Evolutionary conservation across 2,888 invertebrate species (phyloP).

Genomic region (Leptopterna dolabrata): DNA sequence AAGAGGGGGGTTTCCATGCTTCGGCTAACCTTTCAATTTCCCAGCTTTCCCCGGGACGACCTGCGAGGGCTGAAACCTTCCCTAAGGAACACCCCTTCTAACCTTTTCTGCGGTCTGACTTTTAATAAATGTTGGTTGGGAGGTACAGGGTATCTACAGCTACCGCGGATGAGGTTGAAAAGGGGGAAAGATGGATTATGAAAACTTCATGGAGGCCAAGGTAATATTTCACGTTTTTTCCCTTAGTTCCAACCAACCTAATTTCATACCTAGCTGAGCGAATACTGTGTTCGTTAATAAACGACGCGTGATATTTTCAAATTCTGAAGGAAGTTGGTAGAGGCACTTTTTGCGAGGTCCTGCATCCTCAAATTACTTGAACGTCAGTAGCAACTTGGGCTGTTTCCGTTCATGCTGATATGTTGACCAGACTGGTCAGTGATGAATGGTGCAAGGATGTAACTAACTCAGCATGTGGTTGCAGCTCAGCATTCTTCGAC

Average conservation of each 20-base stretch:
- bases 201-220: not conserved
- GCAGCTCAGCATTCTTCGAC: too few relatives aligned
- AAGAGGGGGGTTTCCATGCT: not conserved
- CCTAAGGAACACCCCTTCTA: not conserved
- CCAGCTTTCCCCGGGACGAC: not conserved
- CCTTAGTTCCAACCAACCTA: not conserved
- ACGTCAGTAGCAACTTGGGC: too few relatives aligned
- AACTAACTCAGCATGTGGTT: too few relatives aligned
- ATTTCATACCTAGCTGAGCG: not conserved
- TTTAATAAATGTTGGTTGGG: slow-evolving; percentile 26
- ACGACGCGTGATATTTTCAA: too few relatives aligned
- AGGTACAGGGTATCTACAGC: not conserved
- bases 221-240: not conserved
- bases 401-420: too few relatives aligned
- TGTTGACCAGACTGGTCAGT: too few relatives aligned
- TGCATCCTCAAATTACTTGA: too few relatives aligned
- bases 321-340: too few relatives aligned
- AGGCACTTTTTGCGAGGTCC: too few relatives aligned
- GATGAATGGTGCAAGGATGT: too few relatives aligned
- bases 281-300: not conserved
- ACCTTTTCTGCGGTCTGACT: slow-evolving; percentile 21
- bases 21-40: not conserved
- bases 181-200: slow-evolving; percentile 19
- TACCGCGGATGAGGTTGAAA: not conserved
- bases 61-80: not conserved